Base-by-base conservation (phyloP, 2,888 invertebrate species). In the Limnephilus lunatus region DNA sequence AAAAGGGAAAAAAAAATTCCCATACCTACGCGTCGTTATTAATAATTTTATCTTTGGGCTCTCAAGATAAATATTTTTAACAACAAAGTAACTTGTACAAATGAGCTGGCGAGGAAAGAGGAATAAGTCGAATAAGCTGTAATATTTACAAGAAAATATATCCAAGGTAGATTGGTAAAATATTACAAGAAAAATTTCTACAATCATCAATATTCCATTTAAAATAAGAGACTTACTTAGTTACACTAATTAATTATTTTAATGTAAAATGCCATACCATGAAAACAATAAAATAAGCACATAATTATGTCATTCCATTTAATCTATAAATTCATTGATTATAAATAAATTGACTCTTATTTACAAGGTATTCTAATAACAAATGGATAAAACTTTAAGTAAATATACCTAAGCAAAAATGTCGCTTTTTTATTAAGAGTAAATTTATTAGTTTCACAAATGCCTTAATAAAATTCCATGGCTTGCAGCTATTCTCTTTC, bases 1-100 rank as follows among this genome's bases (percentile, higher is more conserved):
- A 25, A 68, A 2, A 68, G 68, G 68, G 31, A 82, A 82, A 82
- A 82, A 31, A 19, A 32, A 82, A 82, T 5, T 39, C n/a, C 15
- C 85, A 85, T 11, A 35, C 39, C 11, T 86, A 86, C 12, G 48
- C 88, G 35, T 89, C 39, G 91, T 91, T 91, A 91, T 31, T 31
- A 88, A 91, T 39, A 68, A 82, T 48, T 90, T 92, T 87, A 92
- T 91, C 92, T 93, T 92, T 89, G 93, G 93, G 93, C 93, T 93
- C 93, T 81, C 35, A 93, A 93, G 92, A 93, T 89, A 91, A 92
- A 85, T 85, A 85, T 90, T 90, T 86, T 48, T 83, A 83, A 91
- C 81, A 68, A 68, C 48, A 53, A 80, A 48, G 48, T 48, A 48
- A 80, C 80, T 85, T 48, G 68, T 68, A 68, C 25, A n/a, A 68